These are phyloP conservation scores for Willisornis vidua DNA, from an alignment of 2,113 vertebrate species.

Conservation along the genomic window DNA sequence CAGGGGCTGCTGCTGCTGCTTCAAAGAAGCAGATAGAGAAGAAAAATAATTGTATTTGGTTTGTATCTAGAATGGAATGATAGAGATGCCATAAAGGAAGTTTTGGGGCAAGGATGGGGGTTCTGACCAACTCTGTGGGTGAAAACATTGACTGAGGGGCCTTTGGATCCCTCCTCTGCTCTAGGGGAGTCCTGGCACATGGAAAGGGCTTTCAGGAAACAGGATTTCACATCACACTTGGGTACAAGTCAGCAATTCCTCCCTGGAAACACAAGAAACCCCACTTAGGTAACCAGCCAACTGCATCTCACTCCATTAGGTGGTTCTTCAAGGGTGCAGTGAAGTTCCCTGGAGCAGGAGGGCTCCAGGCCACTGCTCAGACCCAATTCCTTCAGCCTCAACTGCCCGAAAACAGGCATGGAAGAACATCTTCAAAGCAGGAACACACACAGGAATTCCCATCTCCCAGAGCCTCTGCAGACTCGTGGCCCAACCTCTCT, in stretches of 20 bases:
- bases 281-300: background rate
- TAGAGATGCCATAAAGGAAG: background rate
- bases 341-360: background rate
- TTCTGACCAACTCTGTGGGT: background rate
- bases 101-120: background rate
- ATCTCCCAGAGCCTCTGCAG: background rate
- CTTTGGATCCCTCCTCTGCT: background rate
- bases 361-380: background rate
- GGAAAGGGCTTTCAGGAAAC: background rate
- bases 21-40: background rate
- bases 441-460: background rate
- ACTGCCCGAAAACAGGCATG: background rate
- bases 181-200: background rate
- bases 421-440: background rate
- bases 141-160: background rate
- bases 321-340: background rate
- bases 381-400: constrained; percentile 10
- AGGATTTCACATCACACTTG: background rate
- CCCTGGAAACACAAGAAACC: background rate
- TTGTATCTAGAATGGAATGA: background rate
- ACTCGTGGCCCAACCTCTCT: background rate
- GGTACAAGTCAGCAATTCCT: background rate
- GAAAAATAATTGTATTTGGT: background rate
- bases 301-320: background rate
- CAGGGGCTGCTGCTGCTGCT: background rate